Base-by-base conservation (phyloP, 1,140 invertebrate species). In the Drosophila pandora region DNA sequence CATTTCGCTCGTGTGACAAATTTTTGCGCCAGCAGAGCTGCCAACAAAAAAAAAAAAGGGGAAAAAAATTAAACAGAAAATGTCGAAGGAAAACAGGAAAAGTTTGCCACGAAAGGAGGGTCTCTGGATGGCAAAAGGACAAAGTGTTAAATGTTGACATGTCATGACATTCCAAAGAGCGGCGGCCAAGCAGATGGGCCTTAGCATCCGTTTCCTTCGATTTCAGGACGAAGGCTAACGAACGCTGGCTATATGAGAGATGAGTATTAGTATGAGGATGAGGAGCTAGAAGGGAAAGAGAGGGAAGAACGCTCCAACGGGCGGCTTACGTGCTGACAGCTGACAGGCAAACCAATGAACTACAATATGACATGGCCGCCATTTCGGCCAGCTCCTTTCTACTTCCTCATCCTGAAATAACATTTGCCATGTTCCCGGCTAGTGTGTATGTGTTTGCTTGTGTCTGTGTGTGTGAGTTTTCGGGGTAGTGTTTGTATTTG, bases 121-220 rank as follows among this genome's bases (percentile, higher is more conserved):
- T 54, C 48, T 39, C 21, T 54, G 37, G 43, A 32, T 43, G 39
- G 54, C 60, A 62, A 73, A 74, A 60, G 55, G 59, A 73, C 76
- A 75, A 69, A 87, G 83, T 87, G 83, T 88, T 87, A 87, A 87
- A 87, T 82, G 84, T 88, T 88, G 83, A 89, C 83, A 87, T 87
- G 83, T 87, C 83, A 79, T 87, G 83, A 83, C 83, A 87, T 88
- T 79, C 74, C 83, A 88, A 55, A 69, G 83, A 82, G 79, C 64
- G 48, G 53, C 41, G 63, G 28, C 61, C 50, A 54, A 61, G 73
- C 79, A 74, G 63, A 69, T 71, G 73, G 61, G 62, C 45, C 58
- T 59, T 23, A 54, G 69, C 49, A 60, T 54, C 37, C 41, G 60
- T 39, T 43, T 43, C 41, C 43, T 47, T 47, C 17, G 21, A 22